Evolutionary conservation across 92 coral and sea anemone species (phyloP).

Genomic region (Hydrozoanthus gracilis): DNA sequence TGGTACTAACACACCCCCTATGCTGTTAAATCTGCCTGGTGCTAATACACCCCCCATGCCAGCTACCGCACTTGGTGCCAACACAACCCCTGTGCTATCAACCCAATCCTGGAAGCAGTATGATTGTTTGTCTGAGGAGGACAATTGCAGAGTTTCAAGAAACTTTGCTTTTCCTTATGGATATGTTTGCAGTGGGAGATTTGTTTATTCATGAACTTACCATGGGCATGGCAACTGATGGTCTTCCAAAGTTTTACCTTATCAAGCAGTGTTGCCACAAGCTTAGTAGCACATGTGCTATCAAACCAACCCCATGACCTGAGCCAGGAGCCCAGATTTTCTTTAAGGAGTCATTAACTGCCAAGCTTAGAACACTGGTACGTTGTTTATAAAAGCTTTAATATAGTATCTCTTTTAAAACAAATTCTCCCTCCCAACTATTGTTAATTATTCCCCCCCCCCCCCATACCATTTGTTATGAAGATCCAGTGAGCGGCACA

Average conservation of each 20-base stretch:
- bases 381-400: neutral
- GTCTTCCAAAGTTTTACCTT: constrained; percentile 43
- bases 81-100: neutral
- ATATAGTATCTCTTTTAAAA: constrained; percentile 4
- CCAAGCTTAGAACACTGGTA: constrained; percentile 25
- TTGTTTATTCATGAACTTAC: constrained; percentile 33
- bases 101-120: constrained; percentile 30
- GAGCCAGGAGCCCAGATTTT: constrained; percentile 51
- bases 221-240: constrained; percentile 40
- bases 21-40: neutral
- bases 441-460: constrained; percentile 1
- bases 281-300: constrained; percentile 26
- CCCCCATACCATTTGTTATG: neutral
- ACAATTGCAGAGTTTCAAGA: constrained; percentile 52
- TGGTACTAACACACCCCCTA: constrained; percentile 10
- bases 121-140: constrained; percentile 45
- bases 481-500: too few species aligned
- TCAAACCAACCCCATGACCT: constrained; percentile 45
- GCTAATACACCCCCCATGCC: neutral
- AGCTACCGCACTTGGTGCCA: too few species aligned
- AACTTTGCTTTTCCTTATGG: constrained; percentile 43
- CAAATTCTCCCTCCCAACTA: neutral
- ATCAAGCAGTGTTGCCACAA: constrained; percentile 49
- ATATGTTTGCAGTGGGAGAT: constrained; percentile 49
- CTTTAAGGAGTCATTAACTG: constrained; percentile 40